Conservation (phyloP, 2,113 vertebrate species). For the Thalassarche chlororhynchos region DNA sequence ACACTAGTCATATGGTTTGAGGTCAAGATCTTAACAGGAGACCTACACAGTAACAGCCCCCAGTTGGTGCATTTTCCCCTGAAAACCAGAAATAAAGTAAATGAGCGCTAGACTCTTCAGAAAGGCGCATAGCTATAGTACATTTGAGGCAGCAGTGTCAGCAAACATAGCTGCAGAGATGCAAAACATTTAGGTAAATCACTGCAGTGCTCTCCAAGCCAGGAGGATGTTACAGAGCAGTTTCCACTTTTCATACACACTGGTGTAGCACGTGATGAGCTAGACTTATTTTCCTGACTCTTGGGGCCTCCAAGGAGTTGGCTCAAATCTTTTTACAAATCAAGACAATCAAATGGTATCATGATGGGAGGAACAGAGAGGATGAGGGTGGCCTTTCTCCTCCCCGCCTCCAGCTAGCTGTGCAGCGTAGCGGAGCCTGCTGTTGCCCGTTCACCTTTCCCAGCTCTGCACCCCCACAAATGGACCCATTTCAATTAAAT, state of each 20-base stretch:
- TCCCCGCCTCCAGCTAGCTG: not conserved
- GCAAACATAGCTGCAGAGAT: not conserved
- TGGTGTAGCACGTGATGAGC: not conserved
- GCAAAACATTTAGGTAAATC: not conserved
- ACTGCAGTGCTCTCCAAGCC: not conserved
- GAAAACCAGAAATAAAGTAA: not conserved
- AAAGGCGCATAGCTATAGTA: not conserved
- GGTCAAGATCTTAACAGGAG: not conserved
- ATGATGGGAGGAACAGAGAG: not conserved
- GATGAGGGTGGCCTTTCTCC: not conserved
- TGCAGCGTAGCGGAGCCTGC: not conserved
- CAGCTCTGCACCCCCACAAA: not conserved
- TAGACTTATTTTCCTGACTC: not conserved
- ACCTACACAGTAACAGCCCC: not conserved
- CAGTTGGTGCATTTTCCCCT: not conserved
- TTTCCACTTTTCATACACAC: not conserved
- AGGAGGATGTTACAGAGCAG: not conserved
- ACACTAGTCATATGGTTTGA: not conserved
- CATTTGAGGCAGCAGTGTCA: not conserved
- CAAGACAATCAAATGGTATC: not conserved
- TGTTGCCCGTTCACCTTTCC: not conserved
- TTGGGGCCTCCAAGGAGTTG: not conserved
- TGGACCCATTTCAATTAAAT: not conserved
- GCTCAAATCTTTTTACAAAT: not conserved
- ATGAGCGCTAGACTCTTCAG: not conserved